Evolutionary conservation across 1,140 invertebrate genomes (phyloP).

Genomic region (Aphaenogaster rudis): DNA sequence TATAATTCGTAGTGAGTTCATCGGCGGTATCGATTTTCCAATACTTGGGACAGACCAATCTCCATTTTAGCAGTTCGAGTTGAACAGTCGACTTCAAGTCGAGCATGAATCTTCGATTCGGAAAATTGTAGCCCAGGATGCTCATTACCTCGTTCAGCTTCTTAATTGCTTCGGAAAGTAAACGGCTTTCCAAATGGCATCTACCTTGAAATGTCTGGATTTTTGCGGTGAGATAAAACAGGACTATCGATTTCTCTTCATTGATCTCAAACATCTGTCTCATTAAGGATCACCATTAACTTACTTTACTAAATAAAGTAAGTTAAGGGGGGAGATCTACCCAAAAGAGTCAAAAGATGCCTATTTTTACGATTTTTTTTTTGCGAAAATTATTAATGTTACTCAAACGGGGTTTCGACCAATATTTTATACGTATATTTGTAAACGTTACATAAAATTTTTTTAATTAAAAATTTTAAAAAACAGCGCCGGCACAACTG

Average conservation of each 20-base stretch:
- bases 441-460: no score
- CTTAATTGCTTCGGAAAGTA: constrained; percentile 80
- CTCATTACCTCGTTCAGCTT: constrained; percentile 78
- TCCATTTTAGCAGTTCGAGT: constrained; percentile 75
- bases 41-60: constrained; percentile 66
- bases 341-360: no score
- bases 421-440: no score
- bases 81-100: constrained; percentile 79
- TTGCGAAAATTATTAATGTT: no score
- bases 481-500: no score
- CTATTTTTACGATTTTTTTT: no score
- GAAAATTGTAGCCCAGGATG: constrained; percentile 83
- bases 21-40: constrained; percentile 34
- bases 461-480: no score
- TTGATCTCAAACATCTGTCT: constrained; percentile 76
- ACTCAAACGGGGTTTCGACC: no score
- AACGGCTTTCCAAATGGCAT: constrained; percentile 83
- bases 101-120: constrained; percentile 79
- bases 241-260: constrained; percentile 80
- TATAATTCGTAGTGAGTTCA: constrained; percentile 80
- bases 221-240: constrained; percentile 84
- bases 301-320: no score
- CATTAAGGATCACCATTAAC: not conserved
- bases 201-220: constrained; percentile 85
- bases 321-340: no score